A percentile compares a stretch with the other conserved stretches of the same genome.
These are phyloP conservation scores for Chanos chanos DNA, from an alignment of 2,797 vertebrate species.

Conservation along the genomic window DNA sequence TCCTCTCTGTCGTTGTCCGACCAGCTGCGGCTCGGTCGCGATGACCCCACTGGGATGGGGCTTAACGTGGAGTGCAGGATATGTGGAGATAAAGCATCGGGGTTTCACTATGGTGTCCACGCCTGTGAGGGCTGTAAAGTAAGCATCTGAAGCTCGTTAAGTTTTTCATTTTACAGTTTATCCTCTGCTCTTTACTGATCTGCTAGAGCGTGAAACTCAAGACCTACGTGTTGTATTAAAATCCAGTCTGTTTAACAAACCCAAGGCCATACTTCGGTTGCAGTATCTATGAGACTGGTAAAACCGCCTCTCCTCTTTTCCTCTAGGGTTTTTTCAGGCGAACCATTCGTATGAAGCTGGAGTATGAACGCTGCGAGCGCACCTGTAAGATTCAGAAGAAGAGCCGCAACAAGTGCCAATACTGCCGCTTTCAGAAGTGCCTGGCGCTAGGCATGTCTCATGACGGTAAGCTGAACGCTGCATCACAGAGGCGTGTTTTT, in stretches of 20 bases:
- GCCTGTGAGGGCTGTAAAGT: constrained; percentile 99
- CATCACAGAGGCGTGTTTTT: neutral
- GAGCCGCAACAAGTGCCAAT: constrained; percentile 98
- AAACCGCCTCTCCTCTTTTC: constrained; percentile 14
- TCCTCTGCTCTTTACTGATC: neutral
- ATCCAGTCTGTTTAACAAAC: neutral
- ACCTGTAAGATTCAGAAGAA: constrained; percentile 98
- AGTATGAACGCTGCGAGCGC: constrained; percentile 92
- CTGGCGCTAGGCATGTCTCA: constrained; percentile 97
- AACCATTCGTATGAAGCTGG: constrained; percentile 96
- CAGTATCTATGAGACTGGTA: neutral
- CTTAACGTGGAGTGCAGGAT: constrained; percentile 95
- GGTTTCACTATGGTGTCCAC: constrained; percentile 97
- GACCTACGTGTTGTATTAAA: neutral
- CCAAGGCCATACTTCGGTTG: neutral
- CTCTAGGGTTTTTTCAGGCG: constrained; percentile 97
- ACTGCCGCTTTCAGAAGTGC: constrained; percentile 99
- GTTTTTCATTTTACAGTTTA: neutral
- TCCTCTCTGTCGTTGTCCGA: constrained; percentile 88
- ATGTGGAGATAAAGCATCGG: constrained; percentile 96
- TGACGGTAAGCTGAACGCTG: constrained; percentile 78
- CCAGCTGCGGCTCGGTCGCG: constrained; percentile 85
- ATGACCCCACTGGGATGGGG: constrained; percentile 70
- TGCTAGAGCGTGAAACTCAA: neutral
- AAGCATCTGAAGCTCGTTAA: constrained; percentile 22